Evolutionary conservation across 2,888 invertebrate genomes (phyloP).

Genomic region (Onthophagus sagittarius): DNA sequence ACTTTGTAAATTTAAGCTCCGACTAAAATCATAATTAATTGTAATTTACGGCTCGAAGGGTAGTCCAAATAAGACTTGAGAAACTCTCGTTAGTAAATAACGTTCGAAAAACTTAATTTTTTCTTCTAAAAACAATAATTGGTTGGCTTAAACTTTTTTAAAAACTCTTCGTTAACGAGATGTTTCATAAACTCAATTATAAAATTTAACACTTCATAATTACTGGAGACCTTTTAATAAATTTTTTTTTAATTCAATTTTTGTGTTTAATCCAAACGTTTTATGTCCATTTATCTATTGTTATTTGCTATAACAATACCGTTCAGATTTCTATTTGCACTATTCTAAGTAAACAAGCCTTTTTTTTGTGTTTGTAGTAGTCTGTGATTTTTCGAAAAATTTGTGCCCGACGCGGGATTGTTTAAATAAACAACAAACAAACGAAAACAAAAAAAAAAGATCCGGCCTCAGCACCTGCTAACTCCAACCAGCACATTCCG

Average conservation of each 20-base stretch:
- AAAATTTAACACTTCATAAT: too few relatives aligned
- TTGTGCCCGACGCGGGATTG: neutral
- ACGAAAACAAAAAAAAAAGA: neutral
- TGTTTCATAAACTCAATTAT: too few relatives aligned
- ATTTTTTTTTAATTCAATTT: neutral
- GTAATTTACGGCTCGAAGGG: neutral
- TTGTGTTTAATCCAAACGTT: neutral
- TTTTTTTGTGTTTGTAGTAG: neutral
- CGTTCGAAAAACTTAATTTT: neutral
- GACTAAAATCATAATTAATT: neutral
- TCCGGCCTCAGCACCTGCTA: neutral
- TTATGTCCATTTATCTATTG: neutral
- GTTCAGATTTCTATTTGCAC: neutral
- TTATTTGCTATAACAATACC: neutral
- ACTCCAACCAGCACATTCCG: neutral
- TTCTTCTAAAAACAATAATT: neutral
- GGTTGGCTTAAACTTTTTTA: neutral
- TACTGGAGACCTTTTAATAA: neutral
- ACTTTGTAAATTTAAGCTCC: neutral
- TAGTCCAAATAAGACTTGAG: neutral
- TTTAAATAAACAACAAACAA: neutral
- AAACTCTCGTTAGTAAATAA: neutral
- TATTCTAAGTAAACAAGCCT: neutral
- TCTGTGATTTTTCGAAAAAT: neutral
- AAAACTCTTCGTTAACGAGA: too few relatives aligned